A percentile compares a stretch with the other conserved stretches of the same genome.
phyloP scores from a whole-genome alignment of 2,113 vertebrate species.

The Saimiri boliviensis region DNA sequence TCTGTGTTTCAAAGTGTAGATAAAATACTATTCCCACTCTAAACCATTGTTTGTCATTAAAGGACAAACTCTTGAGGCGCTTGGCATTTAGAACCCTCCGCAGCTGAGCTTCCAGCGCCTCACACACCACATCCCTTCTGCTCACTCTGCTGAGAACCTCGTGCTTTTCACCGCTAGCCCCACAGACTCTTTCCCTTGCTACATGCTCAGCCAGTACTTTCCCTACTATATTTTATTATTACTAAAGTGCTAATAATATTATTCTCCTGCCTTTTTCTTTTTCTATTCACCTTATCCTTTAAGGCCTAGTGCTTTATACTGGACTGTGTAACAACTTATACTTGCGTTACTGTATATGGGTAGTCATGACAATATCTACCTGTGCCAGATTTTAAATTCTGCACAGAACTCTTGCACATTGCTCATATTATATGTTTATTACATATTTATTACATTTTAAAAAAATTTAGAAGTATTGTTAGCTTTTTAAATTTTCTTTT shows the following conservation, averaged over 20 bases:
- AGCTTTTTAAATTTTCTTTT: background rate
- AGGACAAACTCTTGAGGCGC: background rate
- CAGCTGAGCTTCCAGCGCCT: background rate
- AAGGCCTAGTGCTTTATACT: background rate
- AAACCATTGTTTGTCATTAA: background rate
- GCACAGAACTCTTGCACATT: background rate
- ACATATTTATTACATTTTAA: conserved; percentile 21
- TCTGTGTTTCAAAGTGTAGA: background rate
- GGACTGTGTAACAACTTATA: background rate
- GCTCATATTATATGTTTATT: background rate
- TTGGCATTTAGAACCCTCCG: background rate
- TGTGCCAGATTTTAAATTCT: background rate
- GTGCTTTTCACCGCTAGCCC: background rate
- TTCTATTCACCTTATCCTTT: background rate
- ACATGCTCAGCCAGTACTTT: background rate
- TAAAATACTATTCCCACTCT: background rate
- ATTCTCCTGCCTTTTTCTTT: background rate
- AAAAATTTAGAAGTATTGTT: conserved; percentile 22
- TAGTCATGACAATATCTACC: background rate
- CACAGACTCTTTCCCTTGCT: background rate
- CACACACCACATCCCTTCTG: background rate
- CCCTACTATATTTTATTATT: background rate
- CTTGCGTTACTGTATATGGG: background rate
- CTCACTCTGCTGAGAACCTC: background rate
- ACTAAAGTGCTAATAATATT: no score